Evolutionary conservation across 2,113 vertebrate genomes (phyloP).

Genomic region (Sphaerodactylus townsendi): DNA sequence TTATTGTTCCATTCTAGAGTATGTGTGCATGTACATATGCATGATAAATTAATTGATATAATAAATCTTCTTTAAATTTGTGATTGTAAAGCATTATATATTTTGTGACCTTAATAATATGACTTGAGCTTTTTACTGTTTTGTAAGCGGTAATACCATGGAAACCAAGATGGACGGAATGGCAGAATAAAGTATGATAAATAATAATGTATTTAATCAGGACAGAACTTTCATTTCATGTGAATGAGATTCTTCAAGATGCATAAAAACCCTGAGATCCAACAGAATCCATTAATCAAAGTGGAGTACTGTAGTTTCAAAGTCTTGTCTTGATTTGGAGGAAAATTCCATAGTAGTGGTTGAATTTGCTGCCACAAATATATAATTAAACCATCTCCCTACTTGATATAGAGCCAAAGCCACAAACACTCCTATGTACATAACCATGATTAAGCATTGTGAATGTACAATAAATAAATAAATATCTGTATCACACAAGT

Average conservation of each 20-base stretch:
- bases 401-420: background rate
- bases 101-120: too few relatives aligned
- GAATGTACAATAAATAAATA: background rate
- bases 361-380: background rate
- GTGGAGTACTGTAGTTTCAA: background rate
- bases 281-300: background rate
- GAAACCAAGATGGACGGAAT: too few relatives aligned
- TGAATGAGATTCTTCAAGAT: background rate
- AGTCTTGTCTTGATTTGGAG: background rate
- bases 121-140: too few relatives aligned
- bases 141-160: background rate
- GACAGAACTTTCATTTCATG: too few relatives aligned
- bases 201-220: too few relatives aligned
- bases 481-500: background rate
- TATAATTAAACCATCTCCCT: background rate
- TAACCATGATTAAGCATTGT: constrained; percentile 7
- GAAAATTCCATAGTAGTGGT: background rate
- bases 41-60: too few relatives aligned
- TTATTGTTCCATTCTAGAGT: background rate
- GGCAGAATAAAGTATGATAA: too few relatives aligned
- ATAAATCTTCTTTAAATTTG: too few relatives aligned
- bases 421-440: background rate
- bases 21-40: too few relatives aligned
- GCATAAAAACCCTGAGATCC: background rate
- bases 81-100: too few relatives aligned